Percentiles rank a stretch among this genome's conserved stretches.
Evolutionary conservation across 2,888 invertebrate genomes (phyloP).

Genomic region (Drosophila melanosoma): DNA sequence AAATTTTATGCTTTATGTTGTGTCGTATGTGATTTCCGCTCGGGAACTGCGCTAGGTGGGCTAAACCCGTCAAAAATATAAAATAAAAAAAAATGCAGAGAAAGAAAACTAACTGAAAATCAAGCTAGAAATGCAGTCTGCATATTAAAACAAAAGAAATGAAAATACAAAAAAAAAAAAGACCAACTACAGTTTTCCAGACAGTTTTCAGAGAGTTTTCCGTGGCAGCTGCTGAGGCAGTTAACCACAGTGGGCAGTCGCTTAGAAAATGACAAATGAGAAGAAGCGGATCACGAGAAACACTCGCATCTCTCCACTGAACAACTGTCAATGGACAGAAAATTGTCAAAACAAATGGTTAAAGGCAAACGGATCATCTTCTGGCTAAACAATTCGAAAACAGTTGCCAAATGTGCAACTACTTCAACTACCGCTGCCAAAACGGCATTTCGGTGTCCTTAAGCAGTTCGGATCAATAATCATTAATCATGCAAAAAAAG

Average conservation of each 20-base stretch:
- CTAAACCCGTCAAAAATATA: conserved; percentile 61
- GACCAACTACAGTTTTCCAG: conserved; percentile 3
- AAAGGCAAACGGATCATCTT: conserved; percentile 35
- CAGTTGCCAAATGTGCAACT: conserved; percentile 73
- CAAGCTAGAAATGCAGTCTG: conserved; percentile 66
- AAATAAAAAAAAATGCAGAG: conserved; percentile 1
- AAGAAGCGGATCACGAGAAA: conserved; percentile 26
- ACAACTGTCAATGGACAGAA: conserved; percentile 51
- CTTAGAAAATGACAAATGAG: conserved; percentile 71
- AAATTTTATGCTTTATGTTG: conserved; percentile 79
- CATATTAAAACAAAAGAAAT: conserved; percentile 69
- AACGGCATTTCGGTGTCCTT: conserved; percentile 20
- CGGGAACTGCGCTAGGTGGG: conserved; percentile 76
- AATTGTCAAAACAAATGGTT: conserved; percentile 62
- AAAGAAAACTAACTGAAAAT: conserved; percentile 55
- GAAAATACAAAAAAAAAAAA: neutral
- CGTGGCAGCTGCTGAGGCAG: conserved; percentile 30
- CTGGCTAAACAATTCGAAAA: conserved; percentile 72
- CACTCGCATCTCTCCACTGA: conserved; percentile 16
- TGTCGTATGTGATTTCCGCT: conserved; percentile 77
- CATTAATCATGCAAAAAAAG: conserved; percentile 69
- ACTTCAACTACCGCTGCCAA: conserved; percentile 50
- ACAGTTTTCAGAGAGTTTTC: conserved; percentile 26
- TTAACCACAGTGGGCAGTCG: conserved; percentile 26
- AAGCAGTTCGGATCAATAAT: conserved; percentile 47